These are phyloP conservation scores for Hirtodrosophila histrioides DNA, from an alignment of 2,888 invertebrate species.

Conservation along the genomic window DNA sequence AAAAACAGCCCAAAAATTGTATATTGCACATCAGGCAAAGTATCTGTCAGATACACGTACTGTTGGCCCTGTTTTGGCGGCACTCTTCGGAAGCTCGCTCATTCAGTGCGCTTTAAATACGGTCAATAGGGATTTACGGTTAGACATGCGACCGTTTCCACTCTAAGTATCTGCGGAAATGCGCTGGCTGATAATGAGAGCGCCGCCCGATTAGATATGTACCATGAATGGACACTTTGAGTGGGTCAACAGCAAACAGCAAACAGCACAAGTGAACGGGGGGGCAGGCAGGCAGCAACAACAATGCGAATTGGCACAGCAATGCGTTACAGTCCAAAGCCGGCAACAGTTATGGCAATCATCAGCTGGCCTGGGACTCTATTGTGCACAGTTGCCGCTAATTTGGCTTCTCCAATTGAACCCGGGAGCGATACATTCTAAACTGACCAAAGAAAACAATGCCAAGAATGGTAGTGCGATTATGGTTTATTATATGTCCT, in stretches of 20 bases:
- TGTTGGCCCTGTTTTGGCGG: constrained; percentile 27
- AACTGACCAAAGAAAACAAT: constrained; percentile 24
- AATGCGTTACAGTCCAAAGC: constrained; percentile 49
- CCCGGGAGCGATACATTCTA: constrained; percentile 12
- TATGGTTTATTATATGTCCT: not conserved
- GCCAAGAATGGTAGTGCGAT: constrained; percentile 18
- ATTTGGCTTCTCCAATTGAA: constrained; percentile 39
- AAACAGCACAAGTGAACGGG: constrained; percentile 39
- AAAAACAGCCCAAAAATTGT: constrained; percentile 2
- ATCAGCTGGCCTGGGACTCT: constrained; percentile 26
- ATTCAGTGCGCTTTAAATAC: constrained; percentile 50
- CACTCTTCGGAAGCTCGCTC: constrained; percentile 14
- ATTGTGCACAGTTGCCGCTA: constrained; percentile 40
- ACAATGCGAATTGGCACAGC: constrained; percentile 46
- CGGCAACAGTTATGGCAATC: constrained; percentile 51
- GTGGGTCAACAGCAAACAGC: constrained; percentile 56
- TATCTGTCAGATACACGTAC: constrained; percentile 9
- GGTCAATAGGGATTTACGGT: constrained; percentile 76
- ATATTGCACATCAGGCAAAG: constrained; percentile 17
- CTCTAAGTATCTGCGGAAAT: constrained; percentile 71
- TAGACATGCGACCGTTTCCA: constrained; percentile 50
- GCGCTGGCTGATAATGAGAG: constrained; percentile 49
- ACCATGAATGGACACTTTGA: constrained; percentile 53
- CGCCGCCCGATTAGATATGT: constrained; percentile 49
- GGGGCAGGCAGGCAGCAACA: too few species aligned